These are phyloP conservation scores for Noctuana brunneofusca DNA, from an alignment of 2,888 invertebrate genomes.

Conservation along the genomic window DNA sequence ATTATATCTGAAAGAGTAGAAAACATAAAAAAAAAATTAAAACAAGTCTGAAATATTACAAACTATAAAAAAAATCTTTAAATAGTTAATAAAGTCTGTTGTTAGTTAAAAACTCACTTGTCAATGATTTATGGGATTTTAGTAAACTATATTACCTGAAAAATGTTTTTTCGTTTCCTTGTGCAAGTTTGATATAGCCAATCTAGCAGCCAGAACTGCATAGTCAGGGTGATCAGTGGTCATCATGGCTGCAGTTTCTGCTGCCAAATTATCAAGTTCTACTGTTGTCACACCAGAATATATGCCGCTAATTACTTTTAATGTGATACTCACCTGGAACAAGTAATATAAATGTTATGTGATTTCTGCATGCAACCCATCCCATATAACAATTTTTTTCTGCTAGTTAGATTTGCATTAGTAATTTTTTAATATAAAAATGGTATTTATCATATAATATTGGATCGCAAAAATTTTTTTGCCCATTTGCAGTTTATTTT, in stretches of 20 bases:
- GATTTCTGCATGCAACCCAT: neutral
- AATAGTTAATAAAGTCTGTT: too few species aligned
- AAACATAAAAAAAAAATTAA: neutral
- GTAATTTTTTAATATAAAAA: too few species aligned
- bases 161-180: constrained; percentile 98
- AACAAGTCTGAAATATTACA: too few species aligned
- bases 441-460: too few species aligned
- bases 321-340: constrained; percentile 88
- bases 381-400: too few species aligned
- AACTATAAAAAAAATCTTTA: too few species aligned
- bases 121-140: neutral
- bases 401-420: too few species aligned
- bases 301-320: constrained; percentile 96
- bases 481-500: too few species aligned
- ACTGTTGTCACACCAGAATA: constrained; percentile 98
- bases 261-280: constrained; percentile 98
- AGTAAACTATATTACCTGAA: constrained; percentile 83
- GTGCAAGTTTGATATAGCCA: constrained; percentile 98
- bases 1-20: constrained; percentile 90
- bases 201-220: constrained; percentile 93
- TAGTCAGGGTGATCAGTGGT: constrained; percentile 99
- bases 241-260: constrained; percentile 99
- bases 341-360: neutral
- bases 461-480: too few species aligned
- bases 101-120: too few species aligned